Evolutionary conservation across 2,888 invertebrate species (phyloP).

Genomic region (Drosophila conformis): DNA sequence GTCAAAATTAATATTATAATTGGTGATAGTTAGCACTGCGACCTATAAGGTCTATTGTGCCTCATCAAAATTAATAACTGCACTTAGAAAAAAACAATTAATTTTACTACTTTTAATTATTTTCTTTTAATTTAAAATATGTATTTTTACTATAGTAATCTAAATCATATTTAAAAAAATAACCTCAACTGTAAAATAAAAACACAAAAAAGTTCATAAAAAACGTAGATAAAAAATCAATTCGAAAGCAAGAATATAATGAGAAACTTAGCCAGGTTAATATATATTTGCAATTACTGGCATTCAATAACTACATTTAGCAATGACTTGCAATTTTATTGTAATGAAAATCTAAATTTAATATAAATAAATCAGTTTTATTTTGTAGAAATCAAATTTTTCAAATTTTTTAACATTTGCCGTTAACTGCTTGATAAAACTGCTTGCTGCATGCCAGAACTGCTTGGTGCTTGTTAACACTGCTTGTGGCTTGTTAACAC

Average conservation of each 20-base stretch:
- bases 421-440: background rate
- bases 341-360: background rate
- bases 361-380: background rate
- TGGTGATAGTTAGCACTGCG: too few species aligned
- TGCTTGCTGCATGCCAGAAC: accelerated
- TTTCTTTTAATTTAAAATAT: background rate
- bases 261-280: background rate
- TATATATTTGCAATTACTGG: background rate
- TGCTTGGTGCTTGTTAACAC: accelerated
- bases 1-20: too few species aligned
- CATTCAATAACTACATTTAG: background rate
- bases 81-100: too few species aligned
- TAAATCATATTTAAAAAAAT: too few species aligned
- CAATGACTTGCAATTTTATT: background rate
- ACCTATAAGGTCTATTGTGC: too few species aligned
- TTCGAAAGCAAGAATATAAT: background rate
- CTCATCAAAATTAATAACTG: too few species aligned
- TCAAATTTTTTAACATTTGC: background rate
- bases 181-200: too few species aligned
- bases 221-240: background rate
- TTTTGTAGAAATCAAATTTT: background rate
- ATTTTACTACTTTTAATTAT: too few species aligned
- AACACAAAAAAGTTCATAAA: background rate
- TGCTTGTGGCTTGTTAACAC: accelerated
- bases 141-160: background rate